phyloP scores from a whole-genome alignment of 2,797 vertebrate genomes.

The Parotocinclus haroldoi region DNA sequence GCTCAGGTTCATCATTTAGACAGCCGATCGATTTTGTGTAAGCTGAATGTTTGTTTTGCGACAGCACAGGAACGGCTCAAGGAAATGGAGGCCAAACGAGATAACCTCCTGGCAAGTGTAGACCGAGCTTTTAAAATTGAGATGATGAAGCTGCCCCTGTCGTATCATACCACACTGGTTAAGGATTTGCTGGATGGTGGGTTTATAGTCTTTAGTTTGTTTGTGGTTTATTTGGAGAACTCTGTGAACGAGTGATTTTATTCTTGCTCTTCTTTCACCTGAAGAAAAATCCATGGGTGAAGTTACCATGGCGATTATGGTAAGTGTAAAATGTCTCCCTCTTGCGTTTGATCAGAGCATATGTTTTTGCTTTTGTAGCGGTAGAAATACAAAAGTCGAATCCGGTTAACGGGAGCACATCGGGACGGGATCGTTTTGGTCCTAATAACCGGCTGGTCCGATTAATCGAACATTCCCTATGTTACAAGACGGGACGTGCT shows the following conservation, averaged over 20 bases:
- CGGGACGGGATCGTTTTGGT: too few species aligned
- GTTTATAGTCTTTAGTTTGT: background rate
- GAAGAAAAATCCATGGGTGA: slow-evolving; percentile 59
- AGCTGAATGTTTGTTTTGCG: background rate
- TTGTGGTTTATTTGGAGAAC: background rate
- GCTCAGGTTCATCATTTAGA: too few species aligned
- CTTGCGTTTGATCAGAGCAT: background rate
- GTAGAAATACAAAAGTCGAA: too few species aligned
- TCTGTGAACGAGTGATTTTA: background rate
- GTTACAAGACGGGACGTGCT: too few species aligned
- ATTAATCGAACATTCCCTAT: too few species aligned
- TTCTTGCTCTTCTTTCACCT: slow-evolving; percentile 28
- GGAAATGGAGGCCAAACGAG: slow-evolving; percentile 67
- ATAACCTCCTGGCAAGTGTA: slow-evolving; percentile 64
- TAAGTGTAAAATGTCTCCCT: slow-evolving; percentile 40
- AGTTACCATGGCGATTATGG: slow-evolving; percentile 62
- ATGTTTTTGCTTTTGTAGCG: too few species aligned
- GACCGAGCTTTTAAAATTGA: slow-evolving; percentile 73
- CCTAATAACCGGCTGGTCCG: too few species aligned
- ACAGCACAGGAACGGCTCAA: slow-evolving; percentile 70
- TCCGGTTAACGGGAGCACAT: too few species aligned
- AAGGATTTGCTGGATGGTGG: slow-evolving; percentile 64
- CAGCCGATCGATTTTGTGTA: background rate
- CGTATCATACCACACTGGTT: slow-evolving; percentile 65
- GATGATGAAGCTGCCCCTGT: slow-evolving; percentile 70